Base-by-base conservation (phyloP, 2,797 vertebrate genomes). In the Lutjanus argentimaculatus region DNA sequence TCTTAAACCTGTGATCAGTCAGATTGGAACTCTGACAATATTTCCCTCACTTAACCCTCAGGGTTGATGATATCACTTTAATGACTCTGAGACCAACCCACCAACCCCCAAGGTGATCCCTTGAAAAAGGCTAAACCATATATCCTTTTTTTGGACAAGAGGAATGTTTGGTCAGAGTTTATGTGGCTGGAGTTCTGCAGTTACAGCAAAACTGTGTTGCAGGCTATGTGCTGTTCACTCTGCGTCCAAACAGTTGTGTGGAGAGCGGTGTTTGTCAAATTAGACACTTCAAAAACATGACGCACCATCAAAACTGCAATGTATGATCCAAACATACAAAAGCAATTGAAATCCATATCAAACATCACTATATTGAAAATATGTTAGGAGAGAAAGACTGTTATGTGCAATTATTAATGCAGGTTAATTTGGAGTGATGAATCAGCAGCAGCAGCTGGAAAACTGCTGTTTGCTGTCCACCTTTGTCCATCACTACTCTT, bases 401-500 rank as follows among this genome's bases (percentile, higher is more conserved):
- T 59, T 49, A 6, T 22, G 56, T 61, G 22, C 30, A 8, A 59
- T 46, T 19, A 25, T 16, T 53, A 55, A 21, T 25, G n/a, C 12
- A 42, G 16, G 13, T 19, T 49, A 22, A 64, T 55, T 3, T 68
- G 15, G 0, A 49, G 45, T 21, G 46, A 59, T 72, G 76, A 82
- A 64, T 80, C 46, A 64, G 61, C 62, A 67, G 10, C 36, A 59
- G 43, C 21, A 69, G 68, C 52, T 40, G 16, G 17, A 14, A 30
- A 63, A 25, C 36, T 46, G 62, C 52, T 55, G 52, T 67, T 64
- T 69, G 8, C 13, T 14, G 22, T 70, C 48, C 58, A 80, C 53
- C 48, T 82, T 67, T 72, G 65, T 63, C 67, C 52, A 71, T 67
- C 52, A 19, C 51, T 57, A 46, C 36, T 45, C 66, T 71, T 77